Percentiles rank a stretch among this genome's conserved stretches.
Evolutionary conservation across 2,113 vertebrate genomes (phyloP).

Genomic region (Choloepus hoffmanni): DNA sequence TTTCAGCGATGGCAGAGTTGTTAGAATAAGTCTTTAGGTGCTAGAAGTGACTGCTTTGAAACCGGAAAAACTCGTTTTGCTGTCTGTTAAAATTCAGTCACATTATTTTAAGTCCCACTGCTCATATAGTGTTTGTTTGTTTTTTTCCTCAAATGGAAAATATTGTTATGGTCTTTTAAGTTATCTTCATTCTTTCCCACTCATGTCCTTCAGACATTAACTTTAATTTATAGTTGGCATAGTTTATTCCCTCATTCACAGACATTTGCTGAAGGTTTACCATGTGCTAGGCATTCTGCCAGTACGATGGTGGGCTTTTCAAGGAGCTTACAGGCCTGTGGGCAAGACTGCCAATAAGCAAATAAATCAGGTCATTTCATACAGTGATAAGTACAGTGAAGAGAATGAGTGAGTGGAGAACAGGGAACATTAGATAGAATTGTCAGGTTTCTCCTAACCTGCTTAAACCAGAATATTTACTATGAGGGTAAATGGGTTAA

Average conservation of each 20-base stretch:
- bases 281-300: not conserved
- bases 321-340: not conserved
- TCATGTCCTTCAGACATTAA: not conserved
- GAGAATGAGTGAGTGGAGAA: not conserved
- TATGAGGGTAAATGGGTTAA: not conserved
- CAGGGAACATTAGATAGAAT: not conserved
- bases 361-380: not conserved
- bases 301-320: not conserved
- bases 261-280: not conserved
- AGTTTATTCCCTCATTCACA: not conserved
- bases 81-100: conserved; percentile 30
- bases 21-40: not conserved
- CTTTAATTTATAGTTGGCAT: not conserved
- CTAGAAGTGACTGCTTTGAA: conserved; percentile 3
- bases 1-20: not conserved
- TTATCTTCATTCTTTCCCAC: not conserved
- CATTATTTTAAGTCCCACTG: not conserved
- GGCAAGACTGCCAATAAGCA: conserved; percentile 9
- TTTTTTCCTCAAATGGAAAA: not conserved
- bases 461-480: not conserved
- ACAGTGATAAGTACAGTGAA: not conserved
- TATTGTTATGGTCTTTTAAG: not conserved
- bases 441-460: not conserved
- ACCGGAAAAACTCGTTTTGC: not conserved
- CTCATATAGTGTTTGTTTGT: not conserved